Conservation (phyloP, 1,140 invertebrate genomes). For the Lethocerus indicus region DNA sequence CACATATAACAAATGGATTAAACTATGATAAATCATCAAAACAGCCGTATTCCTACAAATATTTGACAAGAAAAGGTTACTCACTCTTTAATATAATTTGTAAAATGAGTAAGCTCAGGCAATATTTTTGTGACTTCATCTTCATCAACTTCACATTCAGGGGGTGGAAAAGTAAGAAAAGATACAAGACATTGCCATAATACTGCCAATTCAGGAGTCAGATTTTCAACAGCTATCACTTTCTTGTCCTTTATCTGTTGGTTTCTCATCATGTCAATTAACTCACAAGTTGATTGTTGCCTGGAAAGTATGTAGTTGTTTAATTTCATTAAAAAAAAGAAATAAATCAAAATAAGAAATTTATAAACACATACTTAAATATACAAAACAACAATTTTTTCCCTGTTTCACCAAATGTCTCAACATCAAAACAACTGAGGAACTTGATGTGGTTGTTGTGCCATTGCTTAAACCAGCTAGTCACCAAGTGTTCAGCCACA, state of each 20-base stretch:
- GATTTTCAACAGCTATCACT: constrained; percentile 6
- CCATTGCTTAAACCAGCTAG: constrained; percentile 43
- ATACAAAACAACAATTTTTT: too few relatives aligned
- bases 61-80: constrained; percentile 2
- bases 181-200: constrained; percentile 7
- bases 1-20: too few relatives aligned
- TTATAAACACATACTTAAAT: too few relatives aligned
- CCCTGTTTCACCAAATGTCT: constrained; percentile 9
- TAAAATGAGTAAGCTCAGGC: constrained; percentile 35
- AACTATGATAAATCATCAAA: too few relatives aligned
- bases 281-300: too few relatives aligned
- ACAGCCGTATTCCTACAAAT: too few relatives aligned
- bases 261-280: too few relatives aligned
- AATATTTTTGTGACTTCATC: constrained; percentile 29
- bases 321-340: too few relatives aligned
- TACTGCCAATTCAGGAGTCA: constrained; percentile 8
- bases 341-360: too few relatives aligned
- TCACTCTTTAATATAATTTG: constrained; percentile 31
- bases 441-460: constrained; percentile 40
- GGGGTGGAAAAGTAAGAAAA: constrained; percentile 5
- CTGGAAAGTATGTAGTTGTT: too few relatives aligned
- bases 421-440: constrained; percentile 21
- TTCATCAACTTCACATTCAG: constrained; percentile 13
- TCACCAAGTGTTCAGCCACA: constrained; percentile 32
- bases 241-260: too few relatives aligned